Conservation (phyloP, 2,113 vertebrate species). For the Rhodinocichla rosea region DNA sequence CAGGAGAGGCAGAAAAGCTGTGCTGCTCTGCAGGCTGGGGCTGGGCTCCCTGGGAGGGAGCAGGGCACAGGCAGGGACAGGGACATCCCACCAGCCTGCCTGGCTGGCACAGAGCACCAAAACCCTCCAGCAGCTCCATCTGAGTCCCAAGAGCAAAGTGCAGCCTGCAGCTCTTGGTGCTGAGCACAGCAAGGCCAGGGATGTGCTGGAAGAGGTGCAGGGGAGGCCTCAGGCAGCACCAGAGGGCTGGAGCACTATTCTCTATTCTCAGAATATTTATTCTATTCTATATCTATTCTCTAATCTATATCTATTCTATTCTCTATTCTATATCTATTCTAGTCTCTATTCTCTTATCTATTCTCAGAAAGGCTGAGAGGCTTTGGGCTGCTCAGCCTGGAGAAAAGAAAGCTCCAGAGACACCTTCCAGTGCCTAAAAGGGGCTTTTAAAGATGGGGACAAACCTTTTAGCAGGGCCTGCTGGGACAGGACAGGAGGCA, state of each 20-base stretch:
- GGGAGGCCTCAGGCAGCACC: neutral
- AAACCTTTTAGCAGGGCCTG: neutral
- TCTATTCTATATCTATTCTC: too few relatives aligned
- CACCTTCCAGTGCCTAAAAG: neutral
- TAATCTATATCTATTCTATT: too few relatives aligned
- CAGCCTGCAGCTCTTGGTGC: rapidly evolving
- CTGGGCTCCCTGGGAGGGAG: too few relatives aligned
- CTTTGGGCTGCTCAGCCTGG: neutral
- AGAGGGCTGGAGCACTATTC: neutral
- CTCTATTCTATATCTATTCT: too few relatives aligned
- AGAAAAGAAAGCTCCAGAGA: neutral
- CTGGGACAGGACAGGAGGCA: neutral
- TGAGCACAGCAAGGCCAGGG: neutral
- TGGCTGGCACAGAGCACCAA: neutral
- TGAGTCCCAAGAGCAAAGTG: neutral
- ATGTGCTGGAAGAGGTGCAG: neutral
- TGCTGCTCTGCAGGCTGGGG: neutral
- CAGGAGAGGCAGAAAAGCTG: neutral
- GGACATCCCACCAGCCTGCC: neutral
- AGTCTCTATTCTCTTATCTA: too few relatives aligned
- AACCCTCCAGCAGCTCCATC: neutral
- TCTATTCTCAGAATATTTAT: too few relatives aligned
- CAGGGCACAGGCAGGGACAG: rapidly evolving
- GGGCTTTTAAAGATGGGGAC: neutral
- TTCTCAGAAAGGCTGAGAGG: neutral